These are phyloP conservation scores for Diglossa cyanea DNA, from an alignment of 2,797 vertebrate species.

Conservation along the genomic window DNA sequence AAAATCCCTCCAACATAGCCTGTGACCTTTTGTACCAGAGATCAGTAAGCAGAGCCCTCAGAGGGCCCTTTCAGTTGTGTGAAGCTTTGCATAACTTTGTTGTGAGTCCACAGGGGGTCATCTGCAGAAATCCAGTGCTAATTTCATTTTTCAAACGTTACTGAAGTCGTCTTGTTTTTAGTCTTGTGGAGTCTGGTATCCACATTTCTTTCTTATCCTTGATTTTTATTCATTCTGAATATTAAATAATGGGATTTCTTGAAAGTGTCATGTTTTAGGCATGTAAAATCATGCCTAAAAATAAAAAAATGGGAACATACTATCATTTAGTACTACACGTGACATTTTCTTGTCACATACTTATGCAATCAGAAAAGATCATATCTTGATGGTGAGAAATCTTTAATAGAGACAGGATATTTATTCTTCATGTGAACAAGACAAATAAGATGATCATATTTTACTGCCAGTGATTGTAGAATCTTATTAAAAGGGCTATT, in stretches of 20 bases:
- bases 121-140: conserved; percentile 25
- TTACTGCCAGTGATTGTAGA: neutral
- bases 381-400: neutral
- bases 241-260: neutral
- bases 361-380: neutral
- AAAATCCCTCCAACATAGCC: conserved; percentile 55
- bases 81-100: conserved; percentile 55
- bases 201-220: neutral
- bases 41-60: conserved; percentile 54
- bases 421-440: neutral
- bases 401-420: neutral
- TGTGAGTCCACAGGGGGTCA: neutral
- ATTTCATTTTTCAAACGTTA: conserved; percentile 27
- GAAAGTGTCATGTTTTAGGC: neutral
- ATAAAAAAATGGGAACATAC: neutral
- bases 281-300: neutral
- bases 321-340: neutral
- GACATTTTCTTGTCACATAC: neutral
- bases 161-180: neutral
- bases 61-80: neutral
- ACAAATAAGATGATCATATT: neutral
- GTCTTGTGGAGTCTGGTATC: neutral
- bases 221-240: neutral
- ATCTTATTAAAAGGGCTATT: neutral
- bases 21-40: conserved; percentile 71